A percentile compares a stretch with the other conserved stretches of the same genome.
Evolutionary conservation across 2,797 vertebrate species (phyloP).

Genomic region (Crocodylus rhombifer): DNA sequence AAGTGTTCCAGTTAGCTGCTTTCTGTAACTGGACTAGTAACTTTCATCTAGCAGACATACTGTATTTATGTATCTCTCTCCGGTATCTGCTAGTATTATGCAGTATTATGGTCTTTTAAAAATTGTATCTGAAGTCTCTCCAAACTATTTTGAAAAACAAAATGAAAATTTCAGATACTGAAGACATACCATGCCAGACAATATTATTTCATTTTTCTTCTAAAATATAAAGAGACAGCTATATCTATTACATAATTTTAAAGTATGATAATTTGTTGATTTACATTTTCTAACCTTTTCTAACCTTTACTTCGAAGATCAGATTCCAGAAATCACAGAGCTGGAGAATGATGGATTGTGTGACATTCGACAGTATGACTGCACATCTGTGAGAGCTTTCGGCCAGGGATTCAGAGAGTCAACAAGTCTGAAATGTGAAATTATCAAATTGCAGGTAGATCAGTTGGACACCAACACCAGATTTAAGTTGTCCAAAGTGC

Average conservation of each 20-base stretch:
- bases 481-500: not conserved
- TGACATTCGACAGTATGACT: conserved; percentile 84
- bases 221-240: not conserved
- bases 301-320: conserved; percentile 83
- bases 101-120: not conserved
- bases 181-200: not conserved
- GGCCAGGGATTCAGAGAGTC: conserved; percentile 89
- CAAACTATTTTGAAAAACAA: not conserved
- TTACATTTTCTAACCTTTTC: conserved; percentile 48
- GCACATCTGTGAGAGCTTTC: conserved; percentile 82
- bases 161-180: not conserved
- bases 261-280: not conserved
- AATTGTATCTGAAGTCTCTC: not conserved
- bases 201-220: not conserved
- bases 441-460: conserved; percentile 90
- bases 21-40: not conserved
- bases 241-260: not conserved
- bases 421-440: conserved; percentile 89
- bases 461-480: not conserved
- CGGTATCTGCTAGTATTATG: not conserved
- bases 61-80: not conserved
- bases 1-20: not conserved
- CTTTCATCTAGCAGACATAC: not conserved
- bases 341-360: conserved; percentile 90
- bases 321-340: conserved; percentile 88